Evolutionary conservation across 2,797 vertebrate genomes (phyloP).

Genomic region (Ispidina picta): DNA sequence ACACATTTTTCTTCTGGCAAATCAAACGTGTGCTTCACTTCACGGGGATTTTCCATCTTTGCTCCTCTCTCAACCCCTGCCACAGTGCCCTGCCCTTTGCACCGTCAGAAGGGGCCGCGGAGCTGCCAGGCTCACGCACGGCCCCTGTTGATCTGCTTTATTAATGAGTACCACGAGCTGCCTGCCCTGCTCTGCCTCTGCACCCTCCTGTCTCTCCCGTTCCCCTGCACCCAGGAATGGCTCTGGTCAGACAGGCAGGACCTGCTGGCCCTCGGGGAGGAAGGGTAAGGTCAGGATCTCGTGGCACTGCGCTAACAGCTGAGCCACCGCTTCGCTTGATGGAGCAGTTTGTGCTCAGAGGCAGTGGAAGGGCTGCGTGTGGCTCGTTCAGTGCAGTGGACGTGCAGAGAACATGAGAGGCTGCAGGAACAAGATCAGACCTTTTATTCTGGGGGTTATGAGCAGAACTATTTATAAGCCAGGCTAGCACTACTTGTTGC

Average conservation of each 20-base stretch:
- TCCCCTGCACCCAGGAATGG: not conserved
- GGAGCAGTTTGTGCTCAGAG: not conserved
- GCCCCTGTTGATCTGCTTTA: not conserved
- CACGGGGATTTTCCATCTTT: not conserved
- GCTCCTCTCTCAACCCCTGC: not conserved
- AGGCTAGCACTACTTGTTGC: not conserved
- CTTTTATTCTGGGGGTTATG: not conserved
- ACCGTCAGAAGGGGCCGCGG: not conserved
- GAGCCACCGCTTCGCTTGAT: not conserved
- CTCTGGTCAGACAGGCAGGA: not conserved
- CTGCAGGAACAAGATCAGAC: not conserved
- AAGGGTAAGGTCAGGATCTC: not conserved
- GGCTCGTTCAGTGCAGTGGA: not conserved
- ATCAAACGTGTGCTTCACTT: not conserved
- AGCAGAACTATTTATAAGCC: conserved; percentile 8
- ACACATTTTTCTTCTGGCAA: not conserved
- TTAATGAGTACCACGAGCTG: not conserved
- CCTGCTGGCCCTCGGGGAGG: not conserved
- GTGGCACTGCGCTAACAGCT: not conserved
- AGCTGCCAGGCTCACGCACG: fast-evolving
- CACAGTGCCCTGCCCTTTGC: not conserved
- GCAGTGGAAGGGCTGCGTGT: not conserved
- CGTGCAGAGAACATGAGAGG: not conserved
- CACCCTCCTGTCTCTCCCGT: not conserved
- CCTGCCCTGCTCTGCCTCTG: not conserved